Base-by-base conservation (phyloP, 2,888 invertebrate species). In the Torymus auratus region DNA sequence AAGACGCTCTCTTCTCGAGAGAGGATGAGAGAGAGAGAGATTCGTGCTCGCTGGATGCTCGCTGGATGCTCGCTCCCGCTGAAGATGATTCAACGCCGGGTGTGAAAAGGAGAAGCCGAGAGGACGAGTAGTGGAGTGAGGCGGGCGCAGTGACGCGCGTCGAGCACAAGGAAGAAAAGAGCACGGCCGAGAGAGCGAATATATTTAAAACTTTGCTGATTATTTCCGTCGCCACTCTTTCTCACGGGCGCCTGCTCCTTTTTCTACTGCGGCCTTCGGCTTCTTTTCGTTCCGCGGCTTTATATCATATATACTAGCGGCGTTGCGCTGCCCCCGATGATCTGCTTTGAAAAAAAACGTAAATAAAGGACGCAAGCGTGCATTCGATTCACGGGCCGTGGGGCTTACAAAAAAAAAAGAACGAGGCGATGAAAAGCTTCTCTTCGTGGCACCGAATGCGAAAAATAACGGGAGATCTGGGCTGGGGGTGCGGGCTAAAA, bases 161-260 rank as follows among this genome's bases (percentile, higher is more conserved):
- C 20, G 52, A 52, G n/a, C 15, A 58, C 58, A 7, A 12, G 12
- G 17, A 14, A 55, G 28, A 69, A 56, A 69, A 15, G 20, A 53
- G 28, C 11, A 28, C 20, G n/a, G 41, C 11, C 28, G 28, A 28
- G 28, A 28, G 28, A 41, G 52, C 55, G 72, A 64, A 73, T 64
- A 64, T 64, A 64, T 55, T 62, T 62, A 64, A 73, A 60, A 64
- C 55, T 72, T 73, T 64, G 5, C 28, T 73, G 73, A 73, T 73
- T 73, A 64, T 73, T 73, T 73, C 64, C 64, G 55, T 52, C n/a
- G 28, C 10, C 17, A 4, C 28, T 28, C 23, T 23, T 14, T 60
- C 14, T 13, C 58, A 17, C 58, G 15, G 41, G 7, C 7, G 10
- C 7, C 12, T 7, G 4, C 67, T 69, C 1, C 2, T 3, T n/a